Percentiles rank a stretch among this genome's conserved stretches.
Evolutionary conservation across 2,888 invertebrate genomes (phyloP).

Genomic region (Hydriomena furcata): DNA sequence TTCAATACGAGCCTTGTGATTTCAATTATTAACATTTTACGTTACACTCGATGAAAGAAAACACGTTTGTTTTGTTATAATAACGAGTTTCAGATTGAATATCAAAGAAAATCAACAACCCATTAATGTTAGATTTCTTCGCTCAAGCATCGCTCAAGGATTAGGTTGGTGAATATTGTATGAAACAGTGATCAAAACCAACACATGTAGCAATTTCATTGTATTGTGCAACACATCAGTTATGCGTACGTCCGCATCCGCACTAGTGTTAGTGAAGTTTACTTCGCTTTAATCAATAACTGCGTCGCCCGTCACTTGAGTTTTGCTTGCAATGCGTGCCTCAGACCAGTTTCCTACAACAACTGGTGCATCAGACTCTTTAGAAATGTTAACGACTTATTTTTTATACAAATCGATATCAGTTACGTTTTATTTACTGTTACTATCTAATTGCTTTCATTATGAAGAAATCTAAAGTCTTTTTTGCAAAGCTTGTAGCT

Average conservation of each 20-base stretch:
- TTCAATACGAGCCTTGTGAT: no score
- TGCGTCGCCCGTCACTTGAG: not conserved
- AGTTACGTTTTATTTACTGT: slow-evolving; percentile 1
- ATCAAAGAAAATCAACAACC: not conserved
- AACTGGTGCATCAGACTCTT: not conserved
- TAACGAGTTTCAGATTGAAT: no score
- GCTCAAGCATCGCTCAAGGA: slow-evolving; percentile 4
- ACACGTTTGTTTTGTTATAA: no score
- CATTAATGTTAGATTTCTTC: slow-evolving; percentile 3
- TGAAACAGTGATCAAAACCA: not conserved
- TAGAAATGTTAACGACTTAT: no score
- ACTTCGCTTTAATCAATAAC: slow-evolving; percentile 20
- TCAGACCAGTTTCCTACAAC: not conserved
- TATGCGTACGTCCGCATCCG: no score
- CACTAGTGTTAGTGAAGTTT: not conserved
- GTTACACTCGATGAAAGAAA: no score
- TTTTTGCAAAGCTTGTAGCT: no score
- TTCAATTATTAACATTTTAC: no score
- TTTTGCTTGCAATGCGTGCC: not conserved
- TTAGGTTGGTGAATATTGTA: slow-evolving; percentile 17
- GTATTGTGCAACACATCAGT: slow-evolving; percentile 8
- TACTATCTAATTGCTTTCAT: not conserved
- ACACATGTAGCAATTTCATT: not conserved
- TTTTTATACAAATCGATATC: slow-evolving; percentile 1
- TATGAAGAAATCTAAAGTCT: no score